Conservation (phyloP, 1,140 invertebrate genomes). For the Drosophila virilis region DNA sequence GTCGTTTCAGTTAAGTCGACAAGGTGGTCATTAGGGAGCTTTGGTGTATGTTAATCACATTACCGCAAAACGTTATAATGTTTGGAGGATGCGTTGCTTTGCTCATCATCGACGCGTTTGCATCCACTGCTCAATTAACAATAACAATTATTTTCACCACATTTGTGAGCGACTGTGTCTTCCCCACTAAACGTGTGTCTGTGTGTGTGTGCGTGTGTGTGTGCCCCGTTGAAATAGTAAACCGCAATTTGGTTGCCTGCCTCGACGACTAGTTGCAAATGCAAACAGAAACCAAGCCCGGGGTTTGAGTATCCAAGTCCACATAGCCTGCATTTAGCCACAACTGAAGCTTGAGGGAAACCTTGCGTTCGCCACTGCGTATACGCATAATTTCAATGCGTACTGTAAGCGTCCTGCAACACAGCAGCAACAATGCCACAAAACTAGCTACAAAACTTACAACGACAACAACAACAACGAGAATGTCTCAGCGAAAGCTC, state of each 20-base stretch:
- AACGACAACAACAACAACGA: conserved; percentile 34
- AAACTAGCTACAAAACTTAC: not conserved
- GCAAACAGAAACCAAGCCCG: conserved; percentile 60
- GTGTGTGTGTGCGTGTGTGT: conserved; percentile 9
- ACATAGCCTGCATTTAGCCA: conserved; percentile 2
- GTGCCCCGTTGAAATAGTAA: conserved; percentile 66
- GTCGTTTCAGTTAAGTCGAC: conserved; percentile 44
- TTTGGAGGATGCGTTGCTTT: conserved; percentile 51
- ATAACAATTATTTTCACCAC: conserved; percentile 78
- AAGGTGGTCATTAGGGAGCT: conserved; percentile 73
- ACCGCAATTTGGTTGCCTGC: conserved; percentile 69
- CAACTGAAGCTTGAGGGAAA: conserved; percentile 6
- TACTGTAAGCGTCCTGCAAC: conserved; percentile 26
- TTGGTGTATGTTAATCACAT: conserved; percentile 79
- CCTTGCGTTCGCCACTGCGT: conserved; percentile 9
- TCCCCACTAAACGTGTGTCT: not conserved
- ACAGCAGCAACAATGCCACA: conserved; percentile 26
- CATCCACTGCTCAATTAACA: conserved; percentile 64
- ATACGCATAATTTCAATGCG: conserved; percentile 48
- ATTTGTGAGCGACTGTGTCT: conserved; percentile 6
- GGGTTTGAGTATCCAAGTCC: not conserved
- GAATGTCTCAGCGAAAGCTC: conserved; percentile 16
- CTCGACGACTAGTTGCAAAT: conserved; percentile 64
- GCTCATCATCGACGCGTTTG: conserved; percentile 27
- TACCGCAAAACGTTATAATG: conserved; percentile 80